phyloP scores from a whole-genome alignment of 2,113 vertebrate genomes.

The Pristiophorus japonicus region DNA sequence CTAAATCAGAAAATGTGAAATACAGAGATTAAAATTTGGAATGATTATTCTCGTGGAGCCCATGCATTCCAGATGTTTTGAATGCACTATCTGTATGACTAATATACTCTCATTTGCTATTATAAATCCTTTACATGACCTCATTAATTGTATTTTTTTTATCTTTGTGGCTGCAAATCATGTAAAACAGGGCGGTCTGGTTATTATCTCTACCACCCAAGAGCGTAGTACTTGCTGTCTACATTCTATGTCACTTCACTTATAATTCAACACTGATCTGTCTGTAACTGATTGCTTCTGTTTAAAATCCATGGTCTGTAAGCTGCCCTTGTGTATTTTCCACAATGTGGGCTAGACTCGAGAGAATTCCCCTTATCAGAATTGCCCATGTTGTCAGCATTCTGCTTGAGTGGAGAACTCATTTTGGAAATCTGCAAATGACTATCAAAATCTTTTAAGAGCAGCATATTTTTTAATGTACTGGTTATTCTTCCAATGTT shows the following conservation, averaged over 20 bases:
- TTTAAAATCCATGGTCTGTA: background rate
- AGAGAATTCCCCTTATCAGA: slow-evolving; percentile 22
- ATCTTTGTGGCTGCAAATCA: background rate
- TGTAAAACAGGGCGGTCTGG: background rate
- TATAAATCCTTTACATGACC: background rate
- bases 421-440: slow-evolving; percentile 20
- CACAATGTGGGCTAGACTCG: background rate
- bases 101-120: background rate
- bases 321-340: background rate
- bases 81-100: background rate
- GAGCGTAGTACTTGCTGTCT: too few relatives aligned
- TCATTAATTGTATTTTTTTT: slow-evolving; percentile 13
- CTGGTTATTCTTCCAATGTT: slow-evolving; percentile 9
- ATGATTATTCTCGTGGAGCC: background rate
- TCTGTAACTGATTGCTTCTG: background rate
- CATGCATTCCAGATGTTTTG: background rate
- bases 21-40: background rate
- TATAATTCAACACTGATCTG: slow-evolving; percentile 25
- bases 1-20: background rate
- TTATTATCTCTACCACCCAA: slow-evolving; percentile 24
- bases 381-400: background rate
- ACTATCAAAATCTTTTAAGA: background rate
- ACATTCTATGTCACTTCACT: slow-evolving; percentile 14
- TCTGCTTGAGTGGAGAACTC: background rate
- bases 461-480: background rate